Percentiles rank a stretch among this genome's conserved stretches.
These are phyloP conservation scores for Cryptotis parvus DNA, from an alignment of 2,113 vertebrate genomes.

Conservation along the genomic window DNA sequence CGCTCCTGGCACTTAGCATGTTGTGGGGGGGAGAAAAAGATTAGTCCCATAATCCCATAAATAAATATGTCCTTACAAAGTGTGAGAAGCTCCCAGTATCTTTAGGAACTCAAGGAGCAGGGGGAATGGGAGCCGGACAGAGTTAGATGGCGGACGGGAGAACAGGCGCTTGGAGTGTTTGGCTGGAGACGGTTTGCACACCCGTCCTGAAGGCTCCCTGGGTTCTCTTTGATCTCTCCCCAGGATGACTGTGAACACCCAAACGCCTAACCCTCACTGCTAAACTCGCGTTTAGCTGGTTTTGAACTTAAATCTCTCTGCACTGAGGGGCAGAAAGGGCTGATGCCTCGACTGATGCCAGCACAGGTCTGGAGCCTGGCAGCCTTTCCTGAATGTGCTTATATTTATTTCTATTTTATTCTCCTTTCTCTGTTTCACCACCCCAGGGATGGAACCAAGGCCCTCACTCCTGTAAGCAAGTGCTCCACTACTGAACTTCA, in stretches of 20 bases:
- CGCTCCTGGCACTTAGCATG: constrained; percentile 30
- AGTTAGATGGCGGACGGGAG: background rate
- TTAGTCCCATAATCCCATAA: constrained; percentile 74
- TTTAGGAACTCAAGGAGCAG: constrained; percentile 51
- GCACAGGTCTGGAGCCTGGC: background rate
- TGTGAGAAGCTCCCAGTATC: background rate
- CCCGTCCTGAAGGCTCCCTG: background rate
- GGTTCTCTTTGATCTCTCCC: constrained; percentile 8
- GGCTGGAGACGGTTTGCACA: background rate
- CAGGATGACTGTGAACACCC: background rate
- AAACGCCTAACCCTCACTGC: background rate
- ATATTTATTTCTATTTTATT: background rate
- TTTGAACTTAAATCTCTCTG: background rate
- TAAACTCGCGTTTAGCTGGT: too few species aligned
- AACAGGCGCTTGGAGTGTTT: background rate
- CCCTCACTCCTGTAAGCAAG: background rate
- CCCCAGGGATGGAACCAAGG: background rate
- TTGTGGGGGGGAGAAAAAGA: constrained; percentile 56
- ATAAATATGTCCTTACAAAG: constrained; percentile 65
- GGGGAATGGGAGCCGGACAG: background rate
- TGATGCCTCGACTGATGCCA: accelerated
- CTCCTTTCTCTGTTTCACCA: too few species aligned
- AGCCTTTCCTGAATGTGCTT: background rate
- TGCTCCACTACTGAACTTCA: background rate
- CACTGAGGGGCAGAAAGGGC: background rate